These are phyloP conservation scores for Podocnemis expansa DNA, from an alignment of 2,113 vertebrate species.

Conservation along the genomic window DNA sequence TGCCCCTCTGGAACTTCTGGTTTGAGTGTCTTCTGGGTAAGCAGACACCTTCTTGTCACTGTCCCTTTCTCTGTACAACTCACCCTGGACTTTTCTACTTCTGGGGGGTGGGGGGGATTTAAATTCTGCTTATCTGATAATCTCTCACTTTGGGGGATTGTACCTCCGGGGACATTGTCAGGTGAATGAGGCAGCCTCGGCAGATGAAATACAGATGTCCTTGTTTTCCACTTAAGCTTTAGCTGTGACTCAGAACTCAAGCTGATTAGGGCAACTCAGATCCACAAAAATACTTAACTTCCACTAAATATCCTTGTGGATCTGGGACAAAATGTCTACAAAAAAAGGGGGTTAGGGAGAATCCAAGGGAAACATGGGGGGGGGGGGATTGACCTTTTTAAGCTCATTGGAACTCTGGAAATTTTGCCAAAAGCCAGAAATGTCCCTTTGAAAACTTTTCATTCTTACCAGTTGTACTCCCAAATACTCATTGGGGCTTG, in stretches of 20 bases:
- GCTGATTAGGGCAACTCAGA: not conserved
- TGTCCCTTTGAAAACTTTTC: not conserved
- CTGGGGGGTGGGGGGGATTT: too few relatives aligned
- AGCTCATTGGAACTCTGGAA: not conserved
- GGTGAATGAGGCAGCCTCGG: not conserved
- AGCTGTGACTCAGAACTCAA: not conserved
- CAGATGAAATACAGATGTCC: not conserved
- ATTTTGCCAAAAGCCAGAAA: not conserved
- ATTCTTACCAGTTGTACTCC: not conserved
- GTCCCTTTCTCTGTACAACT: too few relatives aligned
- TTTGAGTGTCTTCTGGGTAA: too few relatives aligned
- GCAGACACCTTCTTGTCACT: too few relatives aligned
- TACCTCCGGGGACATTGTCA: not conserved
- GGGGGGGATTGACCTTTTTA: not conserved
- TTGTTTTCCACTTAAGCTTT: not conserved
- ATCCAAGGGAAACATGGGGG: not conserved
- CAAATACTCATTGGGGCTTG: too few relatives aligned
- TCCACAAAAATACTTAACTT: too few relatives aligned
- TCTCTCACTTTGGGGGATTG: not conserved
- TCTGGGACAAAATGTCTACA: not conserved
- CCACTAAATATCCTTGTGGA: too few relatives aligned
- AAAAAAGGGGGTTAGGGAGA: not conserved
- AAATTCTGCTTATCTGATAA: not conserved
- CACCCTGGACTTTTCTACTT: too few relatives aligned
- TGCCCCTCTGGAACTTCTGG: not conserved